Evolutionary conservation across 2,888 invertebrate species (phyloP).

Genomic region (Horisme vitalbata): DNA sequence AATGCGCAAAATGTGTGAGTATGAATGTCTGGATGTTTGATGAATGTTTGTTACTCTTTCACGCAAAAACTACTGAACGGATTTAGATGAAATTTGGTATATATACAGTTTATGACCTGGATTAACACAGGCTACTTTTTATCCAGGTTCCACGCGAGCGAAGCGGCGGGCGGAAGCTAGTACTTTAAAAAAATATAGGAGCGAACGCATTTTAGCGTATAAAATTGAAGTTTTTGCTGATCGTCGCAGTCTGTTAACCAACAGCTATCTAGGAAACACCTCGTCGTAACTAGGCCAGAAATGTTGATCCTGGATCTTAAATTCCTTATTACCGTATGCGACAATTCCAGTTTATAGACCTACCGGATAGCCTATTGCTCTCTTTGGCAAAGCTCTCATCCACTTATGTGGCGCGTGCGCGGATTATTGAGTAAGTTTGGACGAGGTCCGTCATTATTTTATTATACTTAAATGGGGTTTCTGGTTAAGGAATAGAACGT

Average conservation of each 20-base stretch:
- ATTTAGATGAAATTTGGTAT: too few relatives aligned
- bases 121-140: too few relatives aligned
- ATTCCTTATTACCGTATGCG: conserved; percentile 27
- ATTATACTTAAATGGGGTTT: conserved; percentile 5
- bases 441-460: conserved; percentile 11
- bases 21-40: too few relatives aligned
- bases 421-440: conserved; percentile 15
- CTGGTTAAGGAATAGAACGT: conserved; percentile 4
- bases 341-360: conserved; percentile 21
- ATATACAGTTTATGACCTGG: too few relatives aligned
- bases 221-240: too few relatives aligned
- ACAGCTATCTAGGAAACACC: conserved; percentile 2
- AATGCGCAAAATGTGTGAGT: too few relatives aligned
- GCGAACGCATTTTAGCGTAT: too few relatives aligned
- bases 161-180: too few relatives aligned
- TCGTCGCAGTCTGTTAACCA: neutral
- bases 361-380: conserved; percentile 41
- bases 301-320: conserved; percentile 25
- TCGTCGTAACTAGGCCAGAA: conserved; percentile 15
- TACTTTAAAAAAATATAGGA: too few relatives aligned
- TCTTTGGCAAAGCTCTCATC: conserved; percentile 33
- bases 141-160: too few relatives aligned
- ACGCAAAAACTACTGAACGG: too few relatives aligned
- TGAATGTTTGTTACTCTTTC: too few relatives aligned
- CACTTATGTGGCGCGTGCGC: conserved; percentile 7